Evolutionary conservation across 2,113 vertebrate species (phyloP).

Genomic region (Tautogolabrus adspersus): DNA sequence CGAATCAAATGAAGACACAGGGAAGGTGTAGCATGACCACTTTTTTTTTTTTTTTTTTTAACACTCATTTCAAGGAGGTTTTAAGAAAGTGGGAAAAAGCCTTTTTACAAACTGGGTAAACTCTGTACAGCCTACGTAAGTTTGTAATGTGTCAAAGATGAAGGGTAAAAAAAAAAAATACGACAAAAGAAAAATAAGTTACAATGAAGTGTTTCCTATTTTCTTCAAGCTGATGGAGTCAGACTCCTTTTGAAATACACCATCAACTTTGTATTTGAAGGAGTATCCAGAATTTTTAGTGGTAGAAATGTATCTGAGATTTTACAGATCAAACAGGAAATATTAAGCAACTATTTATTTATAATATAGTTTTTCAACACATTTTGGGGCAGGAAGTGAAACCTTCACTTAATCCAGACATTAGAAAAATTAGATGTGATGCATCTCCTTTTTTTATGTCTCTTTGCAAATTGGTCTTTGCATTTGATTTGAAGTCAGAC

Average conservation of each 20-base stretch:
- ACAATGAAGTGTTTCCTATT: neutral
- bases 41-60: constrained; percentile 8
- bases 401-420: too few relatives aligned
- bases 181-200: too few relatives aligned
- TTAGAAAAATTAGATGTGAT: too few relatives aligned
- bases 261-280: neutral
- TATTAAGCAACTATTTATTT: too few relatives aligned
- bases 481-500: too few relatives aligned
- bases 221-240: constrained; percentile 40
- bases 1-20: constrained; percentile 44
- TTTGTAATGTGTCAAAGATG: constrained; percentile 18
- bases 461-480: too few relatives aligned
- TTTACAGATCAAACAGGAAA: too few relatives aligned
- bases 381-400: too few relatives aligned
- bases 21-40: constrained; percentile 49
- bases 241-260: constrained; percentile 18
- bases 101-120: constrained; percentile 39
- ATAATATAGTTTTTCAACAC: too few relatives aligned
- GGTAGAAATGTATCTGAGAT: neutral
- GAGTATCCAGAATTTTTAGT: neutral
- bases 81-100: constrained; percentile 22
- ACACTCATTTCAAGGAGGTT: constrained; percentile 31
- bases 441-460: too few relatives aligned
- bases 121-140: constrained; percentile 6
- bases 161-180: neutral